Conservation (phyloP, 2,113 vertebrate species). For the Pongo abelii region DNA sequence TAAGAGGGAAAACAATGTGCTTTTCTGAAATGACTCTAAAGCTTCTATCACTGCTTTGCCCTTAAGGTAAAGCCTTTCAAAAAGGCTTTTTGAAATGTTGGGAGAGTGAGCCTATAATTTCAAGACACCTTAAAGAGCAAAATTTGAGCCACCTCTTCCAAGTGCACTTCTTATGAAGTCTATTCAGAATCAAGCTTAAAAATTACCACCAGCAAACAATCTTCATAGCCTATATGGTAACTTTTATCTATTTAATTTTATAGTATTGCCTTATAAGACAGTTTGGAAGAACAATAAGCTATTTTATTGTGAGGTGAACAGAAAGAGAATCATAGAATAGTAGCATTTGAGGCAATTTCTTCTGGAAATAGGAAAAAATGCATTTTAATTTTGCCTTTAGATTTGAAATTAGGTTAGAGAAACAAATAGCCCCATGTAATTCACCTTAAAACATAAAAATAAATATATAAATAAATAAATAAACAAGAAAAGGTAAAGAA, state of each 20-base stretch:
- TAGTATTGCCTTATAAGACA: constrained; percentile 47
- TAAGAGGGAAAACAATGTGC: background rate
- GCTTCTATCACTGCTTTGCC: background rate
- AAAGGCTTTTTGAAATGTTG: background rate
- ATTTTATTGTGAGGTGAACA: background rate
- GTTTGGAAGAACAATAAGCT: constrained; percentile 24
- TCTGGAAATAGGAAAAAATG: background rate
- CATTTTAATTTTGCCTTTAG: constrained; percentile 1
- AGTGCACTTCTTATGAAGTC: constrained; percentile 31
- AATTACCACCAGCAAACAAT: constrained; percentile 10
- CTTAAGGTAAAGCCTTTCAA: background rate
- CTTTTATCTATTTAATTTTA: constrained; percentile 56
- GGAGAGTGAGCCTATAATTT: background rate
- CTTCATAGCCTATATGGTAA: background rate
- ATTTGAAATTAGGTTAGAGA: background rate
- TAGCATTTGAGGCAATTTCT: background rate
- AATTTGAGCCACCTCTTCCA: constrained; percentile 50
- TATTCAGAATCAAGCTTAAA: constrained; percentile 49
- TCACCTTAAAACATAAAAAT: background rate
- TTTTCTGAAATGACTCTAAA: background rate
- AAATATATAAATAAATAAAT: too few relatives aligned
- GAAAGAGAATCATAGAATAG: background rate
- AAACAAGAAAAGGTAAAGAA: background rate
- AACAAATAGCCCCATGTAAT: background rate
- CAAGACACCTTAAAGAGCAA: background rate